These are phyloP conservation scores for Poecilia velifera DNA, from an alignment of 2,797 vertebrate species.

Conservation along the genomic window DNA sequence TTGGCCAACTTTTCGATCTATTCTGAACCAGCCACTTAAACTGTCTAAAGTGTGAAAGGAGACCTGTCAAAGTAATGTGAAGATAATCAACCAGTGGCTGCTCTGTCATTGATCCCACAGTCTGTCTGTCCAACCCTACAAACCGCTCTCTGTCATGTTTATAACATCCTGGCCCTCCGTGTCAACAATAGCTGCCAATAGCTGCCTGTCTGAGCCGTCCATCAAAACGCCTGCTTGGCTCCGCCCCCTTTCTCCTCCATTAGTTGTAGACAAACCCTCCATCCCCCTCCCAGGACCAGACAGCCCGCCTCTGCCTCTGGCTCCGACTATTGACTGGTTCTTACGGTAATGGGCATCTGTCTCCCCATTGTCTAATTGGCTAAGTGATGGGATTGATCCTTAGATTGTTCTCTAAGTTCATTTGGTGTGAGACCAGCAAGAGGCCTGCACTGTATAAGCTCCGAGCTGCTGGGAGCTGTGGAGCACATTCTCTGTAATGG, in stretches of 20 bases:
- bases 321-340: constrained; percentile 82
- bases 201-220: constrained; percentile 43
- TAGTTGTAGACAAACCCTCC: constrained; percentile 59
- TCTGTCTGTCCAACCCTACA: constrained; percentile 44
- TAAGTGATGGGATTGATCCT: constrained; percentile 85
- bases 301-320: constrained; percentile 72
- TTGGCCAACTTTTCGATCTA: constrained; percentile 32
- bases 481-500: constrained; percentile 72
- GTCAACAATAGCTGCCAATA: constrained; percentile 46
- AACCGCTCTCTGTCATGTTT: constrained; percentile 59
- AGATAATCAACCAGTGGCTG: constrained; percentile 52
- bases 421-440: constrained; percentile 72
- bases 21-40: constrained; percentile 61
- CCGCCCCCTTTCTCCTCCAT: constrained; percentile 64
- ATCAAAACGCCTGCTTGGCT: constrained; percentile 40
- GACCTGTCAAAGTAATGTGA: constrained; percentile 55
- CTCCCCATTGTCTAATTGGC: constrained; percentile 84
- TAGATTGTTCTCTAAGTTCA: constrained; percentile 80
- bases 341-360: constrained; percentile 82
- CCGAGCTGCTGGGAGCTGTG: constrained; percentile 58
- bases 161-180: constrained; percentile 41
- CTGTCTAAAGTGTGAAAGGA: constrained; percentile 65
- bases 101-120: constrained; percentile 52
- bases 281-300: constrained; percentile 65
- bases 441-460: constrained; percentile 52